Evolutionary conservation across 2,113 vertebrate species (phyloP), one percentile per base, ranked within the genome.

Genomic region (Rhinogobius similis): DNA sequence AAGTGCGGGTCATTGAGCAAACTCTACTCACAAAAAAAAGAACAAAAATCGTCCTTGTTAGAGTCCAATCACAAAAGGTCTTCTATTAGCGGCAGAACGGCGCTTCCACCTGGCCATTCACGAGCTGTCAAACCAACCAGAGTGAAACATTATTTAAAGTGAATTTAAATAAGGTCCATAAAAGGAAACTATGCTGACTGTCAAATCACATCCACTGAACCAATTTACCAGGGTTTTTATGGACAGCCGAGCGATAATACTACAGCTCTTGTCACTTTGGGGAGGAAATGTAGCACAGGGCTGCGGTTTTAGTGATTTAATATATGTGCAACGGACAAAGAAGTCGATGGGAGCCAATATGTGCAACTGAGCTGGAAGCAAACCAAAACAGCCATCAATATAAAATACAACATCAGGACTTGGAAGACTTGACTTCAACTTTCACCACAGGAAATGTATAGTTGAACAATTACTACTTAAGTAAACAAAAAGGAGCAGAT

Each of bases 241-340:
- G 68, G 75, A 82, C 70, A 73, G 78, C 78, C 32, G 55, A 80
- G 56, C 44, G 41, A 77, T 77, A 24, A 11, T 68, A 79, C 80
- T 43, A 58, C 70, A 68, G 79, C 71, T 73, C 75, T 77, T 79
- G 87, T 84, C 87, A 77, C 76, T 80, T 76, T 78, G 79, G 68
- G 29, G 0, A 23, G 72, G 82, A 86, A 90, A 85, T 76, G 81
- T 75, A 77, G 82, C 77, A 75, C 80, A 73, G 76, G 72, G 18
- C 82, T 77, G 76, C 52, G 43, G 73, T 82, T 86, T 87, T 85
- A 82, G 81, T 64, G 80, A 78, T 86, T 88, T 85, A 88, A 87
- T 85, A 78, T 76, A 73, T 59, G 82, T 67, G 77, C 76, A 69
- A 70, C 48, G 48, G 72, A 70, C 52, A 86, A 64, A 41, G 61